Evolutionary conservation across 2,113 vertebrate genomes (phyloP).

Genomic region (Tachysurus fulvidraco): DNA sequence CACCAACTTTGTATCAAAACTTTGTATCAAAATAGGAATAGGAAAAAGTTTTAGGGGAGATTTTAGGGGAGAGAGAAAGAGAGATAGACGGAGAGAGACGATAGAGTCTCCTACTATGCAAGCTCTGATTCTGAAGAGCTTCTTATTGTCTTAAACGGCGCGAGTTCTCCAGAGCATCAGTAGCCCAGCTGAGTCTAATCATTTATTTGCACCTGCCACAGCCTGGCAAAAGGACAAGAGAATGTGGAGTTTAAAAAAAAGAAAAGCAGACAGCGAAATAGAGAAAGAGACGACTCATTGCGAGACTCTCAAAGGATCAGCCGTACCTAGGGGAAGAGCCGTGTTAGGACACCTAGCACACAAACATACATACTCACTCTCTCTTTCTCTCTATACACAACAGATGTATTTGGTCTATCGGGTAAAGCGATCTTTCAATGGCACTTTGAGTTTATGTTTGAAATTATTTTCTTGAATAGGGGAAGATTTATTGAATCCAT

Average conservation of each 20-base stretch:
- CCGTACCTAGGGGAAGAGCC: constrained; percentile 50
- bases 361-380: constrained; percentile 3
- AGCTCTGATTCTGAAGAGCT: constrained; percentile 46
- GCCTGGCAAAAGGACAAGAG: constrained; percentile 50
- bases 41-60: neutral
- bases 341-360: constrained; percentile 43
- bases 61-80: constrained; percentile 7
- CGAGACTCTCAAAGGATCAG: constrained; percentile 43
- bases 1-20: neutral
- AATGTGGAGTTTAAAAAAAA: constrained; percentile 36
- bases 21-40: neutral
- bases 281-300: constrained; percentile 48
- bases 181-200: constrained; percentile 47
- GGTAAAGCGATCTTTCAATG: neutral
- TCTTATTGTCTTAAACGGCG: constrained; percentile 51
- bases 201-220: constrained; percentile 57
- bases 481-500: neutral
- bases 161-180: constrained; percentile 50
- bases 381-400: neutral
- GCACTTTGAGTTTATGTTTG: neutral
- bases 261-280: constrained; percentile 15
- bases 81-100: neutral
- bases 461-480: neutral
- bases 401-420: neutral
- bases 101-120: neutral